Conservation (phyloP, 1,140 invertebrate genomes). For the Ceratosolen fusciceps region DNA sequence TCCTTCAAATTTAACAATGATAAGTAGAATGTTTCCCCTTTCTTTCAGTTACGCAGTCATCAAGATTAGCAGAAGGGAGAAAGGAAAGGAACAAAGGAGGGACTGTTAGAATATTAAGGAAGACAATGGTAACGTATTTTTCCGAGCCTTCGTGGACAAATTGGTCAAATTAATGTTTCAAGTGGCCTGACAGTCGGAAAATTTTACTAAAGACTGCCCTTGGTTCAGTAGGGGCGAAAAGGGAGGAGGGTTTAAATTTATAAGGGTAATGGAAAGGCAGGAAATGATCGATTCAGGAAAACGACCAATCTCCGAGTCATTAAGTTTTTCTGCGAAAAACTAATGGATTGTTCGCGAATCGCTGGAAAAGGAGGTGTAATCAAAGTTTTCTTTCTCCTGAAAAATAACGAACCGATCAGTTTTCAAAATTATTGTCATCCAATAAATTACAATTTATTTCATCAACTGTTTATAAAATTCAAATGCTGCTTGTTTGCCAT, state of each 20-base stretch:
- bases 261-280: slow-evolving; percentile 42
- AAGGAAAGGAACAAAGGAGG: neutral
- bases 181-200: slow-evolving; percentile 40
- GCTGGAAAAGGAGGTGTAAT: neutral
- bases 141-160: slow-evolving; percentile 46
- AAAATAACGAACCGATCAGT: neutral
- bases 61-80: neutral
- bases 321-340: slow-evolving; percentile 40
- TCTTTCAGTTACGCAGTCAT: neutral
- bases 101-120: slow-evolving; percentile 27
- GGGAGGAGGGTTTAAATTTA: no score
- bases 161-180: slow-evolving; percentile 53
- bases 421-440: neutral
- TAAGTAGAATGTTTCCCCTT: neutral
- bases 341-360: slow-evolving; percentile 27
- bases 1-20: neutral
- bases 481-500: neutral
- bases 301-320: slow-evolving; percentile 43
- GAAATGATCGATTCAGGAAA: slow-evolving; percentile 44
- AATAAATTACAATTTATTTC: neutral
- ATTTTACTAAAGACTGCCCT: slow-evolving; percentile 25
- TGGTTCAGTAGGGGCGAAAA: neutral
- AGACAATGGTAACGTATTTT: slow-evolving; percentile 42
- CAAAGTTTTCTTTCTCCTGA: neutral
- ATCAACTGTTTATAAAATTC: neutral